These are phyloP conservation scores for Cephus nigrinus DNA, from an alignment of 2,888 invertebrate species.

Conservation along the genomic window DNA sequence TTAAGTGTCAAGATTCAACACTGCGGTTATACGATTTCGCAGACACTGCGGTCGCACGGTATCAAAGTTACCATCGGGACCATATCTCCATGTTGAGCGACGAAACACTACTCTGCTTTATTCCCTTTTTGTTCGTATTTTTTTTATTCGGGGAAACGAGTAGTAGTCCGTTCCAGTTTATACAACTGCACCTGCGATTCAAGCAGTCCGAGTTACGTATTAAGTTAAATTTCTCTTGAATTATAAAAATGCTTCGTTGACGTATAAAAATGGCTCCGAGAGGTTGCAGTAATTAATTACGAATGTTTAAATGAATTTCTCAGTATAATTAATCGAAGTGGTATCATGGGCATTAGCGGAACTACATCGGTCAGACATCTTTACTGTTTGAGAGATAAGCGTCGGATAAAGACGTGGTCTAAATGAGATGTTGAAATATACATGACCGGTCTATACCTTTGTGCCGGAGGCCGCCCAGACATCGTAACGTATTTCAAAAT, in stretches of 20 bases:
- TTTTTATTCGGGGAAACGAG: background rate
- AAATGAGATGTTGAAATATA: slow-evolving; percentile 25
- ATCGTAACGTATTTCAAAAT: slow-evolving; percentile 1
- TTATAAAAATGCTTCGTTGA: background rate
- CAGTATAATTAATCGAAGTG: background rate
- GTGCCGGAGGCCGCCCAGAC: slow-evolving; percentile 6
- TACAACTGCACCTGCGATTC: background rate
- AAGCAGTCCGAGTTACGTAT: background rate
- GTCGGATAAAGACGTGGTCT: slow-evolving; percentile 16
- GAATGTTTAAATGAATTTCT: background rate
- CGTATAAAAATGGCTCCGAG: background rate
- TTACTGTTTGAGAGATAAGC: slow-evolving; percentile 13
- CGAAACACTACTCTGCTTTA: background rate
- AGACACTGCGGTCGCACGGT: background rate
- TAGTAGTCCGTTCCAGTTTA: background rate
- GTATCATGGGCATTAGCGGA: background rate
- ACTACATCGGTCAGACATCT: background rate
- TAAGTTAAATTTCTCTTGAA: background rate
- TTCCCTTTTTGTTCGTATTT: background rate
- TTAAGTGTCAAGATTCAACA: background rate
- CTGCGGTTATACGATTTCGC: background rate
- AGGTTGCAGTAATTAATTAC: background rate
- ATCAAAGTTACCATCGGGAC: background rate
- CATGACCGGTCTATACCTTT: slow-evolving; percentile 18
- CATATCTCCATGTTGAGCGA: background rate